Percentiles rank a stretch among this genome's conserved stretches.
Evolutionary conservation across 2,113 vertebrate species (phyloP).

Genomic region (Hippopotamus amphibius): DNA sequence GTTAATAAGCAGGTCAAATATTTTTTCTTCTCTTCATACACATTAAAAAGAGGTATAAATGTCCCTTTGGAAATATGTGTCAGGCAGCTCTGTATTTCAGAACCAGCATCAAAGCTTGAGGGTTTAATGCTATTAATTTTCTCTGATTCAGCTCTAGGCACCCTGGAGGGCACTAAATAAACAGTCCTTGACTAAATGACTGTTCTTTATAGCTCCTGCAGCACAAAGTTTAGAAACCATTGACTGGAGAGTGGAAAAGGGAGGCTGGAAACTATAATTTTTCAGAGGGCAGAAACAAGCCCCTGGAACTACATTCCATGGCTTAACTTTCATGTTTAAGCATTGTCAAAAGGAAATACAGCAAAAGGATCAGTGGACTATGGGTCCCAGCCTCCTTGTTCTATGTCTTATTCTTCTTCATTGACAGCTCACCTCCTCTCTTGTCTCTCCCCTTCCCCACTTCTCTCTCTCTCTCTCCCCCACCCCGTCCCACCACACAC

Average conservation of each 20-base stretch:
- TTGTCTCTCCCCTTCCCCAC: neutral
- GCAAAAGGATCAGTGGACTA: neutral
- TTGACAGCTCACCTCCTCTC: neutral
- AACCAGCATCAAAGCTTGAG: neutral
- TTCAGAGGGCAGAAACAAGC: neutral
- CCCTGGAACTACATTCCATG: neutral
- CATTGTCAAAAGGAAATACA: neutral
- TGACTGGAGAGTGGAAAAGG: neutral
- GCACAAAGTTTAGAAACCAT: slow-evolving; percentile 53
- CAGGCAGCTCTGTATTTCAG: slow-evolving; percentile 5
- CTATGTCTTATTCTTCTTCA: neutral
- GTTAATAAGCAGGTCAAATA: slow-evolving; percentile 54
- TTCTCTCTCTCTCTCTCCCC: too few relatives aligned
- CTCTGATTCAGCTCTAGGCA: slow-evolving; percentile 41
- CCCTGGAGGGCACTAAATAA: slow-evolving; percentile 61
- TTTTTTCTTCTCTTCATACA: slow-evolving; percentile 72
- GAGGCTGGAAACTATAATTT: slow-evolving; percentile 2
- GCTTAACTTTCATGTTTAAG: neutral
- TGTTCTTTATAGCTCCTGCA: neutral
- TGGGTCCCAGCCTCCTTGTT: neutral
- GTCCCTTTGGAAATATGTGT: slow-evolving; percentile 67
- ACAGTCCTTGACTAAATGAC: slow-evolving; percentile 6
- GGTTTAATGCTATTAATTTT: slow-evolving; percentile 61
- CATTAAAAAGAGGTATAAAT: slow-evolving; percentile 51
- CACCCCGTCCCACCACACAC: too few relatives aligned